phyloP scores from a whole-genome alignment of 2,113 vertebrate genomes.

The Syrrhaptes paradoxus region DNA sequence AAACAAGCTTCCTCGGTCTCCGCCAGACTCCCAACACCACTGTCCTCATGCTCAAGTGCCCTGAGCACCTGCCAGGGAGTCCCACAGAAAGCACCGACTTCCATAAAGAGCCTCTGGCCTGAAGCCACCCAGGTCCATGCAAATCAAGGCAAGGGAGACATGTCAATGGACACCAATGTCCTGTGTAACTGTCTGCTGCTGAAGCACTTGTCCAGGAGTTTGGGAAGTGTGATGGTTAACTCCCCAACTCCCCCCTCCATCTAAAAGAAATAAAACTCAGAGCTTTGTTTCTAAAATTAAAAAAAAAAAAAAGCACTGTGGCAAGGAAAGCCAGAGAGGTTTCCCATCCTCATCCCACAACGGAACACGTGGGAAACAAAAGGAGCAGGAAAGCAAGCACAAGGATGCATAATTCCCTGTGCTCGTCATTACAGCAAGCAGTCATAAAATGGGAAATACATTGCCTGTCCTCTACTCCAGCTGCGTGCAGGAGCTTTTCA shows the following conservation, averaged over 20 bases:
- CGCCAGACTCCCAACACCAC: background rate
- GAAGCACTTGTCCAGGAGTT: background rate
- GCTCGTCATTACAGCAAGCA: background rate
- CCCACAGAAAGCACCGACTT: background rate
- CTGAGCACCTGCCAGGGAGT: background rate
- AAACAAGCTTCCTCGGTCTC: background rate
- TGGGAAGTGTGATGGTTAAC: background rate
- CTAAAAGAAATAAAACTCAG: background rate
- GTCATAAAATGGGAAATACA: background rate
- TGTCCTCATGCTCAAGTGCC: background rate
- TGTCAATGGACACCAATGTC: background rate
- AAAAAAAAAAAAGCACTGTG: background rate
- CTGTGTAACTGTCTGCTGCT: fast-evolving
- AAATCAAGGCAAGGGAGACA: fast-evolving
- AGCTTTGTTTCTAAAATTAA: background rate
- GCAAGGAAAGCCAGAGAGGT: background rate
- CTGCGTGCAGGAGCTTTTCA: background rate
- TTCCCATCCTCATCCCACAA: background rate
- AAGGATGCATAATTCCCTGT: background rate
- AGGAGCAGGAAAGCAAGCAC: background rate
- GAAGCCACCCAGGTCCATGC: fast-evolving
- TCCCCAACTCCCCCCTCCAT: background rate
- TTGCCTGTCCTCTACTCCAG: background rate
- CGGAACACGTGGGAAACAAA: background rate
- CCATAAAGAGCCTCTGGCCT: background rate